A percentile compares a stretch with the other conserved stretches of the same genome.
These are phyloP conservation scores for Caenorhabditis tropicalis DNA, from an alignment of 1,140 invertebrate species.

Conservation along the genomic window DNA sequence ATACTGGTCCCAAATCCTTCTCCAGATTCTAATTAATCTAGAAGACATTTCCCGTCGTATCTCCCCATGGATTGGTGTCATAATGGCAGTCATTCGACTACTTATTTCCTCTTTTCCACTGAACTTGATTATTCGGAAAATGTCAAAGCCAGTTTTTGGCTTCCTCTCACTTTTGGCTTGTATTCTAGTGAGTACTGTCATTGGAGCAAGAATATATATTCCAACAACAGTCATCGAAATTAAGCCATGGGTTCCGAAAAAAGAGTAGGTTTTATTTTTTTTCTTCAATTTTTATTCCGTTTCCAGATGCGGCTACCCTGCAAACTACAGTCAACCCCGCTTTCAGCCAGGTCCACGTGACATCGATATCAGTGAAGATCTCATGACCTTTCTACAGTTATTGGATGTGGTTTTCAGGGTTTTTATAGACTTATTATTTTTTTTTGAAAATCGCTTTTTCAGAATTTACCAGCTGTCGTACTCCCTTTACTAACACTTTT, in stretches of 20 bases:
- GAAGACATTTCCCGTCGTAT: not conserved
- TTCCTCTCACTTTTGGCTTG: not conserved
- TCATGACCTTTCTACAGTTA: too few species aligned
- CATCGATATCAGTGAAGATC: too few species aligned
- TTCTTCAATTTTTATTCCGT: not conserved
- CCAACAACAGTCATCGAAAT: not conserved
- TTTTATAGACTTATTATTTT: too few species aligned
- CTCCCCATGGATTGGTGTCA: not conserved
- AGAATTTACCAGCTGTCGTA: too few species aligned
- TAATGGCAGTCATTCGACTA: not conserved
- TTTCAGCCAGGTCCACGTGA: not conserved
- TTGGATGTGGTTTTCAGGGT: too few species aligned
- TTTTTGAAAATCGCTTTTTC: too few species aligned
- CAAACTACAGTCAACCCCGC: not conserved
- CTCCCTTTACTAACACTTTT: too few species aligned
- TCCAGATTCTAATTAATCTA: too few species aligned
- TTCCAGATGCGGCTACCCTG: not conserved
- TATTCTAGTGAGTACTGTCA: not conserved
- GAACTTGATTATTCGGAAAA: not conserved
- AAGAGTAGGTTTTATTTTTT: not conserved
- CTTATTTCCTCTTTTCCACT: not conserved
- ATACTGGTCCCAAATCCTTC: too few species aligned
- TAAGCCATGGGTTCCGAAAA: not conserved
- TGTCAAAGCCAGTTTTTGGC: not conserved
- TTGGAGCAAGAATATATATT: not conserved